Base-by-base conservation (phyloP, 2,113 vertebrate species). In the Alouatta palliata region DNA sequence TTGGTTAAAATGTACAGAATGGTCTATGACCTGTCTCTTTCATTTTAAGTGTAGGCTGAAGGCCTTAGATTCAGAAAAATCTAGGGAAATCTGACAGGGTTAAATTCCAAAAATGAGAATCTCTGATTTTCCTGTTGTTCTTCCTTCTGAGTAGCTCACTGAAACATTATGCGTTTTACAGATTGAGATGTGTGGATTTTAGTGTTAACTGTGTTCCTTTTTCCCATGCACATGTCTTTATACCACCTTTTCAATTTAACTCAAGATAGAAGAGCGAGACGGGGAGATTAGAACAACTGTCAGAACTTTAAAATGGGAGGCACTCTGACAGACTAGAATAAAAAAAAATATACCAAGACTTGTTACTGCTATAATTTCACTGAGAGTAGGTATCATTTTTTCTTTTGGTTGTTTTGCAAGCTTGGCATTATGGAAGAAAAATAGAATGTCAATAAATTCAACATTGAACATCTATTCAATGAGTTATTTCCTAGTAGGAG, bases 361-460 rank as follows among this genome's bases (percentile, higher is more conserved):
- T 80, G 32, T 86, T 91, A n/a, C 27, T 37, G 32, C 56, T 95
- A 2, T 77, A 85, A 94, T 87, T 95, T 83, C 80, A 81, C 89
- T 17, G 88, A 81, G 80, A 70, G 37, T 92, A 95, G 45, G n/a
- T 35, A 61, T 52, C 76, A 35, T 71, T 0, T 0, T 81, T 84
- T 6, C 30, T 47, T 43, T 66, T 83, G 4, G 9, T 93, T 92
- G 79, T 97, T 98, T 98, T 97, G 92, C 91, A 16, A 37, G 86
- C 77, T 87, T 95, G 75, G 90, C 97, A 87, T 97, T 98, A 96
- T 64, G 79, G 87, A 89, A 96, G 93, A 86, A 98, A 98, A 98
- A 98, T 77, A 98, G 98, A 98, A 98, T 81, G 90, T 96, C 96
- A 98, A 97, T 98, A 98, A 98, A 98, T 97, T 79, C 97, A 98